Evolutionary conservation across 2,113 vertebrate species (phyloP).

Genomic region (Xerus inauris): DNA sequence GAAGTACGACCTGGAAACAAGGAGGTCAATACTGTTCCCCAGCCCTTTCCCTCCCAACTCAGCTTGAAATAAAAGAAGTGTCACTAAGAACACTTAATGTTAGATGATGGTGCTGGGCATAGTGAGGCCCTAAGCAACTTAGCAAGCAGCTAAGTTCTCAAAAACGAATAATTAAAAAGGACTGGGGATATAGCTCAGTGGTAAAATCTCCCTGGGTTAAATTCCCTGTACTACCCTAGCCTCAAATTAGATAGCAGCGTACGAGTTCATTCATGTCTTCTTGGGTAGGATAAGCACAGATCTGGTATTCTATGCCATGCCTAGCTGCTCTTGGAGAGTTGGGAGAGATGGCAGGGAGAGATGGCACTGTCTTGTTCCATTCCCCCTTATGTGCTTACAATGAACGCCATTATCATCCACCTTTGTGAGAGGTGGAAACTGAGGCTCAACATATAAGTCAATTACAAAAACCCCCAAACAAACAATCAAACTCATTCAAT

Average conservation of each 20-base stretch:
- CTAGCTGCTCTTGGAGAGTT: not conserved
- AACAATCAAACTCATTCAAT: not conserved
- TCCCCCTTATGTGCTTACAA: not conserved
- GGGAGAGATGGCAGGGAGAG: not conserved
- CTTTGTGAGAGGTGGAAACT: slow-evolving; percentile 38
- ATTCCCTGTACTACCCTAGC: too few relatives aligned
- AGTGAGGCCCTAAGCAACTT: too few relatives aligned
- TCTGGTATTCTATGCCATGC: not conserved
- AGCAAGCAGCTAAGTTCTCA: too few relatives aligned
- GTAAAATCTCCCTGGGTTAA: too few relatives aligned
- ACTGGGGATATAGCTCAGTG: too few relatives aligned
- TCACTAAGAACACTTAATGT: not conserved
- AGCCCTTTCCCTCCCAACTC: too few relatives aligned
- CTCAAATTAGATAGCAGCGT: not conserved
- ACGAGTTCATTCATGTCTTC: not conserved
- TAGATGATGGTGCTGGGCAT: not conserved
- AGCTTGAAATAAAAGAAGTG: not conserved
- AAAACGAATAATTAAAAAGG: too few relatives aligned
- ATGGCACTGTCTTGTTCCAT: not conserved
- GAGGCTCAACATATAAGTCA: not conserved
- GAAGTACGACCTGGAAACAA: not conserved
- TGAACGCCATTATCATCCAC: not conserved
- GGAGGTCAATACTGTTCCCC: not conserved
- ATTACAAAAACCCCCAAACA: not conserved
- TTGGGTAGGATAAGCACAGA: not conserved